Evolutionary conservation across 2,888 invertebrate genomes (phyloP).

Genomic region (Hirtodrosophila alboralis): DNA sequence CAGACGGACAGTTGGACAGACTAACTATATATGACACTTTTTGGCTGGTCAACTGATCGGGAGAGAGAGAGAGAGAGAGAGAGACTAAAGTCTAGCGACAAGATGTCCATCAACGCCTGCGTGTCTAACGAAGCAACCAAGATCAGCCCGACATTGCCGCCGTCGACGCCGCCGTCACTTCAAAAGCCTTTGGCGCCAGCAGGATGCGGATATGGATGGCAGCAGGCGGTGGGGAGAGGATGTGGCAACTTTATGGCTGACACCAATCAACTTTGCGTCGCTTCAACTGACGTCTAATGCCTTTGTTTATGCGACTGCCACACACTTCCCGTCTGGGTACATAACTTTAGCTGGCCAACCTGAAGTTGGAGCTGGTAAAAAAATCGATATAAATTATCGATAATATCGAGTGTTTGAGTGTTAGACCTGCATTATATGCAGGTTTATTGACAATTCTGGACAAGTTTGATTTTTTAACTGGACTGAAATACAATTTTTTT

Average conservation of each 20-base stretch:
- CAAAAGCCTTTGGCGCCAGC: conserved; percentile 76
- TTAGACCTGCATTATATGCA: too few species aligned
- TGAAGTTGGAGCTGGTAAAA: background rate
- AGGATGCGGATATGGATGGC: conserved; percentile 40
- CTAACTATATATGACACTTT: conserved; percentile 51
- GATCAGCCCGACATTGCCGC: conserved; percentile 15
- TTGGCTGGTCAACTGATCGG: conserved; percentile 46
- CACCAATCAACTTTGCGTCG: conserved; percentile 73
- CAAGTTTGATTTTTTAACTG: too few species aligned
- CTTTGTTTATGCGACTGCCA: conserved; percentile 63
- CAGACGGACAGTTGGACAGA: conserved; percentile 9
- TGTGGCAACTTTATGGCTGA: conserved; percentile 68
- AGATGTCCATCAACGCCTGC: conserved; percentile 79
- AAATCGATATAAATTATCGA: too few species aligned
- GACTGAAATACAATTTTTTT: too few species aligned
- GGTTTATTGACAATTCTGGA: too few species aligned
- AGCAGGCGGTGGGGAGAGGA: conserved; percentile 33
- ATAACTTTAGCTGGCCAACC: conserved; percentile 41
- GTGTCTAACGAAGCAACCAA: conserved; percentile 70
- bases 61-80: conserved; percentile 3
- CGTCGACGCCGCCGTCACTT: conserved; percentile 56
- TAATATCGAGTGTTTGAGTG: too few species aligned
- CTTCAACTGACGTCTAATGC: conserved; percentile 68
- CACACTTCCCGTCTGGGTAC: conserved; percentile 6
- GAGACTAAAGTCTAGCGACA: conserved; percentile 43